Conservation (phyloP, 2,113 vertebrate genomes). For the Naja naja region DNA sequence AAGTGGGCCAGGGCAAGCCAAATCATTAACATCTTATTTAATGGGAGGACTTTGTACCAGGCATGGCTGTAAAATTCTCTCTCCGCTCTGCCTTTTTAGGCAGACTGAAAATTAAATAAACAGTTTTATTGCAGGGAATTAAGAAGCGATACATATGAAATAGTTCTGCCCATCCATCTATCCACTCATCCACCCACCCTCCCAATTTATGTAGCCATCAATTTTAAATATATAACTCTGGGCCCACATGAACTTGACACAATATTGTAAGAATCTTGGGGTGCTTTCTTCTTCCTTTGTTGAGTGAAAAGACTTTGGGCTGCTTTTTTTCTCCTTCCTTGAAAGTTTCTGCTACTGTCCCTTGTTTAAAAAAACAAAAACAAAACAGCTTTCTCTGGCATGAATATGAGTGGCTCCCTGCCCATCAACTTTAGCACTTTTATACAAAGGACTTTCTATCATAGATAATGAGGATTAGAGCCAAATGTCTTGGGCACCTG, state of each 20-base stretch:
- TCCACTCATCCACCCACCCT: not conserved
- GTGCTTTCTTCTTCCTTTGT: not conserved
- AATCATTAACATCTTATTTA: not conserved
- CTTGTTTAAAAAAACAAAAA: not conserved
- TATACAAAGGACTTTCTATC: not conserved
- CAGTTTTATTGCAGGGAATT: not conserved
- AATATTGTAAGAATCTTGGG: not conserved
- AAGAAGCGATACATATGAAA: not conserved
- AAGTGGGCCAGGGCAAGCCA: constrained; percentile 25
- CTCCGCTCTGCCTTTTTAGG: not conserved
- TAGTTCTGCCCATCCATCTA: not conserved
- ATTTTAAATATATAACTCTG: not conserved
- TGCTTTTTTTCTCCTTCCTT: not conserved
- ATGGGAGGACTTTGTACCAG: not conserved
- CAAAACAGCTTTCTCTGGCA: not conserved
- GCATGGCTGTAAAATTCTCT: not conserved
- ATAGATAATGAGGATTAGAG: not conserved
- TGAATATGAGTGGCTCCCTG: not conserved
- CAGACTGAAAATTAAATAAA: not conserved
- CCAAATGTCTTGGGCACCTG: not conserved
- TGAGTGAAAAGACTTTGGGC: not conserved
- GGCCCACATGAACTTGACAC: not conserved
- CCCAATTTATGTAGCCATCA: not conserved
- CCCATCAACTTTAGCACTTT: not conserved
- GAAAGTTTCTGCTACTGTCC: not conserved